Base-by-base conservation (phyloP, 1,140 invertebrate genomes). In the Ptiloglossa arizonensis region DNA sequence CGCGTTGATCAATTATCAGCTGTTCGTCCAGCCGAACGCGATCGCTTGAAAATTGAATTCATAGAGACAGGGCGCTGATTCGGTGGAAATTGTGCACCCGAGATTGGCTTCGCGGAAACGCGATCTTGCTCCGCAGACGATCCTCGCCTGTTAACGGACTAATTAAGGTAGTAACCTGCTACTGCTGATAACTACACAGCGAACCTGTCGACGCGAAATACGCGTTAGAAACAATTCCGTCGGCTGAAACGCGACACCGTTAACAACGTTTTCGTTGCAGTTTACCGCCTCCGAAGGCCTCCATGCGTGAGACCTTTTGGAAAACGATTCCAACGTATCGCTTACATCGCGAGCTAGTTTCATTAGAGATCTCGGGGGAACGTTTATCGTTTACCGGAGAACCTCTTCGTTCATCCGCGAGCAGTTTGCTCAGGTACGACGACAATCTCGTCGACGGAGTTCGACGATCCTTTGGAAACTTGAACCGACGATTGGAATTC, bases 81-180 rank as follows among this genome's bases (percentile, higher is more conserved):
- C 44, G 11, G 17, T 62, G 67, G 67, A 62, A 77, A 77, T 44
- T 56, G 67, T 46, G 52, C 72, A 46, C 72, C 41, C 52, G 17
- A 71, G 74, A 77, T 77, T 77, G 74, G 74, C 74, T 77, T 71
- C 67, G 57, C 67, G 44, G 74, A 77, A 77, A 77, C 67, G 67
- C 56, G 74, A 77, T 77, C 67, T 48, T 19, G 22, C 72, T 17
- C 44, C 44, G 41, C 52, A 69, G 22, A 62, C 67, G 67, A 77
- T 38, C 32, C 67, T 44, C 29, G 32, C 32, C 56, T 32, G 74
- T 77, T 77, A 71, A 70, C 57, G 44, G 67, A 71, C 67, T 77
- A 77, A 77, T 77, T 77, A 77, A 77, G 74, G 50, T 62, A 60
- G 67, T 70, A 70, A 77, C 67, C 57, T n/a, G 46, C 57, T 54